Evolutionary conservation across 2,797 vertebrate genomes (phyloP), one percentile per base, ranked within the genome.

Genomic region (Lutjanus campechanus): DNA sequence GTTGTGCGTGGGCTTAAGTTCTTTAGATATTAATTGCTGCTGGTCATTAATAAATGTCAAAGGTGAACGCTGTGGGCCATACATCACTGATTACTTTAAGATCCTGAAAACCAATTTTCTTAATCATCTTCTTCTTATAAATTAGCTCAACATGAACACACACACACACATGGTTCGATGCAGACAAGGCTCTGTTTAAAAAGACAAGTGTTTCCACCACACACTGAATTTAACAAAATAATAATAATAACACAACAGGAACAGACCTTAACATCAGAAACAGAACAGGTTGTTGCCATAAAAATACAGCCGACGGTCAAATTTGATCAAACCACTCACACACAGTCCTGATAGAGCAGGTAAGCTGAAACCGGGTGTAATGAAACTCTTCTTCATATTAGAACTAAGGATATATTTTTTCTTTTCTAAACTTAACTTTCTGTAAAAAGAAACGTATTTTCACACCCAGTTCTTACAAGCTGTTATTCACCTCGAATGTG

Each of bases 31-130:
- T 51, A 84, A 84, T 78, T 73, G 55, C 71, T 50, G 61, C 47
- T 49, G 68, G 65, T 71, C 60, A 50, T 84, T 81, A 79, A 80
- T 85, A 60, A 84, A 87, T 74, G 69, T 81, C 79, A 78, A 46
- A 8, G 69, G 12, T 62, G 47, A 69, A 50, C 19, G 41, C 50
- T 16, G 41, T 9, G 41, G 46, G 56, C 40, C 58, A 60, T 40
- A 76, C n/a, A 76, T 85, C 75, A 77, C 11, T n/a, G 53, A 58
- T 64, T 64, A 54, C 55, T 67, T 78, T 71, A 84, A 76, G 67
- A 78, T 19, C 55, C 46, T 66, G 41, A 51, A 77, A 82, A 67
- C 25, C 5, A 40, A 10, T 67, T 53, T 47, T 76, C 46, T 56
- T 79, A 69, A 81, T 83, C 41, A 46, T 29, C 20, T 10, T 69